Base-by-base conservation (phyloP, 2,888 invertebrate genomes). In the Willowsia nigromaculata region DNA sequence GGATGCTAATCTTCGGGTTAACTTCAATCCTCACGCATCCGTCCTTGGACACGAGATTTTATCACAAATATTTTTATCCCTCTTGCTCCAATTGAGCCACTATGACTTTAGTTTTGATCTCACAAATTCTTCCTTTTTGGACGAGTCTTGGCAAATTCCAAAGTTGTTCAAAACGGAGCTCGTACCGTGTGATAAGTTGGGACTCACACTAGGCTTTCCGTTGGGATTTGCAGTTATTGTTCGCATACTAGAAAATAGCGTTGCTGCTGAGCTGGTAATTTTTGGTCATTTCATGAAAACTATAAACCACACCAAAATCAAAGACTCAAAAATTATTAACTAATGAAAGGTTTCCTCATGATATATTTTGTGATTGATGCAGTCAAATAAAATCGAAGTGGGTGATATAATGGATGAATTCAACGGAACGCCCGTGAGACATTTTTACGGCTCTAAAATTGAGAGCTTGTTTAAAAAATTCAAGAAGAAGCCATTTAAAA, bases 381-480 rank as follows among this genome's bases (percentile, higher is more conserved):
- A 85, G 89, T 47, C 80, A 18, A 94, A 94, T 85, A 95, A 95
- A 93, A 94, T 96, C 56, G 94, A 95, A 93, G 93, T 95, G 47
- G 96, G 96, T 5, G 96, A 96, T 93, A 94, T 96, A 27, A 93
- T 96, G 82, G 96, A 96, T 92, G 95, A 95, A 92, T 94, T 96
- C 92, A 96, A 95, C 93, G 95, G 95, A n/a, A 94, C 94, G 84
- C 93, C 94, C 13, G 94, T 95, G 82, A 94, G 94, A 82, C 93
- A 94, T 6, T 93, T 94, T 59, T 94, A 94, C 25, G 94, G 94
- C 91, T 95, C 95, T 5, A 94, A 94, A 87, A 93, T 95, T 68
- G 94, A 94, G 74, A 93, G 94, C 59, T 94, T 95, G 56, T 94
- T 95, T 93, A 94, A 93, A 91, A 94, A 94, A 90, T 93, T 94